Percentiles rank a stretch among this genome's conserved stretches.
These are phyloP conservation scores for Cylloceria caligata DNA, from an alignment of 2,888 invertebrate genomes.

Conservation along the genomic window DNA sequence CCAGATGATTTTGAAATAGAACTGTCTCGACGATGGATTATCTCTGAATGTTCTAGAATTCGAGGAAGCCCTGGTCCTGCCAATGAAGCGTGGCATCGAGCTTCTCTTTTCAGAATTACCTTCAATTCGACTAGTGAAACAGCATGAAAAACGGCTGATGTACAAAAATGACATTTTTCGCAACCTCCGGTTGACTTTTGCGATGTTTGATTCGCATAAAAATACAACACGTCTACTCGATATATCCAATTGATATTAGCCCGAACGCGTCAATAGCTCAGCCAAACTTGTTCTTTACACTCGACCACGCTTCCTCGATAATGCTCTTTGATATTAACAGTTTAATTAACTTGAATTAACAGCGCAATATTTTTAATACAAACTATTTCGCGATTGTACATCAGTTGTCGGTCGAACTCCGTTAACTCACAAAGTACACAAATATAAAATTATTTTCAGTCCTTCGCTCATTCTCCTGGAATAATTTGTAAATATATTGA, in stretches of 20 bases:
- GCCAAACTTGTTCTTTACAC: conserved; percentile 1
- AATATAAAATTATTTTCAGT: neutral
- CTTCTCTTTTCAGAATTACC: neutral
- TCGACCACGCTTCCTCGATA: neutral
- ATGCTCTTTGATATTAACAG: neutral
- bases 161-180: conserved; percentile 3
- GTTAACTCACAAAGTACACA: neutral
- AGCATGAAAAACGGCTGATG: neutral
- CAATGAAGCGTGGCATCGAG: neutral
- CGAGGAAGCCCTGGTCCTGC: neutral
- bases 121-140: neutral
- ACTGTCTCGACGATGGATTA: too few relatives aligned
- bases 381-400: neutral
- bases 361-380: neutral
- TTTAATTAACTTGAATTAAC: too few relatives aligned
- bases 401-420: neutral
- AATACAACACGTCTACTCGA: neutral
- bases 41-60: conserved; percentile 30
- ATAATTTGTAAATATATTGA: neutral
- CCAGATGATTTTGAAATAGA: conserved; percentile 39
- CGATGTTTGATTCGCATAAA: conserved; percentile 15
- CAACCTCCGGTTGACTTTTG: conserved; percentile 19
- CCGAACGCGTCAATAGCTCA: neutral
- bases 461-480: neutral
- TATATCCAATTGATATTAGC: neutral